Evolutionary conservation across 1,140 invertebrate species (phyloP), one percentile per base, ranked within the genome.

Genomic region (Cataglyphis hispanica): DNA sequence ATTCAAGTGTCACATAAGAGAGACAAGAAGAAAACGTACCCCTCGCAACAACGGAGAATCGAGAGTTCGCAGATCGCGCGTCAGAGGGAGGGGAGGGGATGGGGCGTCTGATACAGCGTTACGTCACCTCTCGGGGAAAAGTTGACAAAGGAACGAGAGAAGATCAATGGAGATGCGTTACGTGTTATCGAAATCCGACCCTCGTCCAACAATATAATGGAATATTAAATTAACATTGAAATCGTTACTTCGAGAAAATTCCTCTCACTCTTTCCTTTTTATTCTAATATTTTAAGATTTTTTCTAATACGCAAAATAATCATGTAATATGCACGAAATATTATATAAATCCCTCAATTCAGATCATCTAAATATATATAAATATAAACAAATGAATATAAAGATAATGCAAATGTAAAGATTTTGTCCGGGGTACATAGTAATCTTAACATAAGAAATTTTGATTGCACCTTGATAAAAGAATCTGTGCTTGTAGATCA

Each of bases 1-100:
- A 93, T 91, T 94, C 93, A 94, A 89, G 81, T 92, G 93, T 93
- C 92, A 91, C 86, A 72, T 78, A 86, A 81, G 69, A 84, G 87
- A 69, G 85, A 86, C 43, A 56, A 85, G 60, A 78, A 60, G 34
- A 50, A 56, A 70, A 83, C 67, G 63, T 74, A 61, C 75, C 86
- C 86, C 25, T 80, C 86, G 81, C 34, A 76, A 87, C 72, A 74
- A 77, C 72, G 50, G 22, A 56, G 34, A 58, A 46, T 72, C 74
- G 58, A 56, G 66, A 86, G 66, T 76, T 75, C 75, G 69, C 74
- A 75, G 40, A 76, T 86, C 80, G 61, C 37, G 37, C 1, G 16
- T 83, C 2, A 7, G 4, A 6, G 50, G 13, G 0, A 8, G 43
- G 37, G 31, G 43, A 2, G 13, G 40, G 34, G 43, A 31, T 31